Base-by-base conservation (phyloP, 2,113 vertebrate genomes). In the Callopanchax toddi region DNA sequence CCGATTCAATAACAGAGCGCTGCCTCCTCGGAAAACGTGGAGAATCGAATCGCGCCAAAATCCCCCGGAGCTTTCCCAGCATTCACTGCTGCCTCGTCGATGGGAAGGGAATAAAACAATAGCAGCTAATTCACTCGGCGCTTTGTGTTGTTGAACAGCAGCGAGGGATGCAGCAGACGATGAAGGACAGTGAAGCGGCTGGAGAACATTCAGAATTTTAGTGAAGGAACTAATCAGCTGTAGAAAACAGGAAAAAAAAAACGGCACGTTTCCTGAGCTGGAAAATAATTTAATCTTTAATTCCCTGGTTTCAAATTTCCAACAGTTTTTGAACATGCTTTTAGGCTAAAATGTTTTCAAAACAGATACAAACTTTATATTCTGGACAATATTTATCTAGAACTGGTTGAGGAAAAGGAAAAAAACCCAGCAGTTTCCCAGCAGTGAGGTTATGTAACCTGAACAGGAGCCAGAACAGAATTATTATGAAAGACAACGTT, bases 1-100 rank as follows among this genome's bases (percentile, higher is more conserved):
- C 54, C 65, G 76, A 89, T 88, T 88, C 86, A 89, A 89, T 88
- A 84, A 85, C 59, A 37, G 60, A 82, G 67, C 62, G 42, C 60
- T 42, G 72, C 71, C 72, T 71, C 65, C 62, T 71, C 52, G 56
- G 72, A 56, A 81, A 86, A 74, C 8, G 50, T 11, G 1, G 32
- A 52, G 65, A 86, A 88, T 89, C 84, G 75, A 86, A 89, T 89
- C 87, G 79, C 69, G 17, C 2, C 43, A 5, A 69, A 44, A 76
- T 77, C 84, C 86, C 86, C 78, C 20, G 0, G 87, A 82, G 86
- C 46, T 36, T 83, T 83, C 66, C 83, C 79, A 40, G 81, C 70
- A 51, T 79, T 36, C 83, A 63, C 67, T 46, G 70, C 78, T 71
- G 82, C 82, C 55, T 36, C 32, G 42, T 25, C 66, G 67, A 16